phyloP scores from a whole-genome alignment of 2,113 vertebrate species.

The Hydropotes inermis region DNA sequence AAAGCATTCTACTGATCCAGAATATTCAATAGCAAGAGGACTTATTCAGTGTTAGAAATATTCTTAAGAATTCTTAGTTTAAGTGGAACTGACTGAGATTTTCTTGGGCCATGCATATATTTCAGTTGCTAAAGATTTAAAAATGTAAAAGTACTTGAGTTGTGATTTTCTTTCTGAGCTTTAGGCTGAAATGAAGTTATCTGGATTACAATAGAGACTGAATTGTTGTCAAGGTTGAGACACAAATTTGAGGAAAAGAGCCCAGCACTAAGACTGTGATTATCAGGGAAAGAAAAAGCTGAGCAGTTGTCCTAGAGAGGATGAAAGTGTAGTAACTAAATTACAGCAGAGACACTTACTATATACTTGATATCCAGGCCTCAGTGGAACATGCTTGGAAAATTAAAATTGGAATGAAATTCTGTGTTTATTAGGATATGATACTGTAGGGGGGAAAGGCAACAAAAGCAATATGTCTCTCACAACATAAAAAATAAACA shows the following conservation, averaged over 20 bases:
- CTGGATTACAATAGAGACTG: background rate
- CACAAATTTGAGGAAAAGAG: background rate
- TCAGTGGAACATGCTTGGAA: background rate
- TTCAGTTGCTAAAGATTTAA: background rate
- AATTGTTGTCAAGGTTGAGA: background rate
- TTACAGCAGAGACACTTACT: background rate
- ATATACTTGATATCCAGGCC: background rate
- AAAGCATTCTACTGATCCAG: background rate
- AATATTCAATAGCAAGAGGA: background rate
- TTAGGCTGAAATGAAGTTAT: background rate
- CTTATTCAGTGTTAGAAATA: background rate
- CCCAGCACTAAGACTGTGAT: background rate
- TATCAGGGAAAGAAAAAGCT: background rate
- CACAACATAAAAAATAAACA: no score
- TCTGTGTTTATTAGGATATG: background rate
- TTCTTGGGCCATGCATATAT: background rate
- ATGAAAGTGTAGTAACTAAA: background rate
- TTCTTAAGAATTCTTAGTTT: background rate
- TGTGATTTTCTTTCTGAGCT: background rate
- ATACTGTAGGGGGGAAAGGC: background rate
- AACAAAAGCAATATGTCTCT: background rate
- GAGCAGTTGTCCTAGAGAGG: background rate
- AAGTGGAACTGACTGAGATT: background rate
- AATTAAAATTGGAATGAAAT: conserved; percentile 11
- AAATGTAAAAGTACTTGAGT: background rate